A percentile compares a stretch with the other conserved stretches of the same genome.
These are phyloP conservation scores for Calycopis cecrops DNA, from an alignment of 1,140 invertebrate genomes.

Conservation along the genomic window DNA sequence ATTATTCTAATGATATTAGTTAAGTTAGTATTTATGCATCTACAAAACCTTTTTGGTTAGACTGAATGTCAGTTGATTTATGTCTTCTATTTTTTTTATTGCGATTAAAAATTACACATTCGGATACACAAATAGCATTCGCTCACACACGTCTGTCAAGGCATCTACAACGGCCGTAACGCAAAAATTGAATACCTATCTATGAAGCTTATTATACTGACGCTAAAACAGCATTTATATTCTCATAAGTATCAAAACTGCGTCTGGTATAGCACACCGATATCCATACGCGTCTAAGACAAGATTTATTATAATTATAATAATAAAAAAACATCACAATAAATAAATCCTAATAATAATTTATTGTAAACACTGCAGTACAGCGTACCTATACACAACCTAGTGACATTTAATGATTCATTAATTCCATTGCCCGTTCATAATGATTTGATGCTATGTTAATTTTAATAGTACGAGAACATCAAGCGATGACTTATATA, in stretches of 20 bases:
- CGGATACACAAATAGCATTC: too few species aligned
- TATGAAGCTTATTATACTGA: too few species aligned
- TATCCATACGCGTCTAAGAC: constrained; percentile 10
- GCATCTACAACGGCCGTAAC: too few species aligned
- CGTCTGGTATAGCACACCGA: constrained; percentile 9
- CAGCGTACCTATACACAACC: constrained; percentile 53
- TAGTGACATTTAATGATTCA: constrained; percentile 22
- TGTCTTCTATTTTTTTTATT: too few species aligned
- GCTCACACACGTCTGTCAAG: too few species aligned
- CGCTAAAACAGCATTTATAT: too few species aligned
- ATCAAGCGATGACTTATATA: constrained; percentile 31
- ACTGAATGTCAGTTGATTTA: too few species aligned
- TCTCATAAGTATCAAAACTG: constrained; percentile 15
- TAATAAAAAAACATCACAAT: constrained; percentile 55
- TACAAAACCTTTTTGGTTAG: too few species aligned
- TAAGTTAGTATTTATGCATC: too few species aligned
- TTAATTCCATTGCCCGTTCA: constrained; percentile 1
- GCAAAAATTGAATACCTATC: too few species aligned
- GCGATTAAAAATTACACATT: too few species aligned
- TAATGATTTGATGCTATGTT: not conserved
- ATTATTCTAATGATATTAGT: too few species aligned
- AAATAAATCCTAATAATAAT: constrained; percentile 56
- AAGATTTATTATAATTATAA: constrained; percentile 21
- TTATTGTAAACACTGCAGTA: constrained; percentile 37
- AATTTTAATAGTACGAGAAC: constrained; percentile 30